phyloP scores from a whole-genome alignment of 2,888 invertebrate species.

The Epinotia brunnichana region DNA sequence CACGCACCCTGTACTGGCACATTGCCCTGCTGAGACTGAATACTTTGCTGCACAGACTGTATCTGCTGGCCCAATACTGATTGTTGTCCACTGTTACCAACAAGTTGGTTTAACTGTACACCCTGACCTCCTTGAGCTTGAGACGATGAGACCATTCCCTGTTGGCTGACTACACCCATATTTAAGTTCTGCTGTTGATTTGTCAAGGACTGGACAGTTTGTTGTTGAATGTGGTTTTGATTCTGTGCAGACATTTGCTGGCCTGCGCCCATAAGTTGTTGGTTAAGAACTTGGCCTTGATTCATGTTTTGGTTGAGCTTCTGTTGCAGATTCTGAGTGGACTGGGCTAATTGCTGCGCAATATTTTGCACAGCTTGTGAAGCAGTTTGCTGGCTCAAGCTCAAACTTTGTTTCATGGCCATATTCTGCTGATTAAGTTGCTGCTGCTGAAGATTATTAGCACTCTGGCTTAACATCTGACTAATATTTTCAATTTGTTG shows the following conservation, averaged over 20 bases:
- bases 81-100: slow-evolving; percentile 70
- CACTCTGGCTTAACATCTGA: slow-evolving; percentile 82
- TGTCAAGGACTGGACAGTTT: slow-evolving; percentile 72
- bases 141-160: slow-evolving; percentile 71
- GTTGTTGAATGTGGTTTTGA: slow-evolving; percentile 74
- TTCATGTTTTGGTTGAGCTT: slow-evolving; percentile 75
- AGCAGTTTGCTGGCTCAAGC: slow-evolving; percentile 74
- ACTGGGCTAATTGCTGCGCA: slow-evolving; percentile 76
- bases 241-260: slow-evolving; percentile 76
- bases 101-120: slow-evolving; percentile 77
- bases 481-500: slow-evolving; percentile 86
- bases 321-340: slow-evolving; percentile 71
- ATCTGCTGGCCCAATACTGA: slow-evolving; percentile 78
- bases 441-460: slow-evolving; percentile 76
- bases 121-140: slow-evolving; percentile 69
- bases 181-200: slow-evolving; percentile 78
- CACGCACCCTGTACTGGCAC: slow-evolving; percentile 73
- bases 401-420: slow-evolving; percentile 76
- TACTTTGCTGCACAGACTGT: slow-evolving; percentile 77
- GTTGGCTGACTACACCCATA: slow-evolving; percentile 76
- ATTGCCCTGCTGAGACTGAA: slow-evolving; percentile 73
- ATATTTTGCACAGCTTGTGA: slow-evolving; percentile 78
- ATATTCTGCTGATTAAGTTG: slow-evolving; percentile 76
- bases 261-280: slow-evolving; percentile 79
- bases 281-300: slow-evolving; percentile 74